phyloP scores from a whole-genome alignment of 2,113 vertebrate species.

The Otolemur garnettii region DNA sequence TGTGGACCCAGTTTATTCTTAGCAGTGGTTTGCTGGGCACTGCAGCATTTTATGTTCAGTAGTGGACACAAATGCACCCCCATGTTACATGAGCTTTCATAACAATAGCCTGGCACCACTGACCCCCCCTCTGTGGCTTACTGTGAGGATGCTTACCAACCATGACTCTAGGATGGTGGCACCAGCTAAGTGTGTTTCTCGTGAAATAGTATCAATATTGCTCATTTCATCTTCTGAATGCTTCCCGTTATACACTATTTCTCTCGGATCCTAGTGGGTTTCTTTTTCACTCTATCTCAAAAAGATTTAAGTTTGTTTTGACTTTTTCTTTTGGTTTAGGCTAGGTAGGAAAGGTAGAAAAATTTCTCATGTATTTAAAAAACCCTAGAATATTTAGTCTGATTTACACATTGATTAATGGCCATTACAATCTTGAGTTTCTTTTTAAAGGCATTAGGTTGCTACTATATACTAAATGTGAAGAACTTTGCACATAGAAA shows the following conservation, averaged over 20 bases:
- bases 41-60: constrained; percentile 28
- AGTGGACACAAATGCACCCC: not conserved
- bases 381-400: not conserved
- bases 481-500: not conserved
- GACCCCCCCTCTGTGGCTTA: not conserved
- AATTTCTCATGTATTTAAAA: constrained; percentile 24
- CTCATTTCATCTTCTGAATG: not conserved
- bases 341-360: not conserved
- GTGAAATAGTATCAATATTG: not conserved
- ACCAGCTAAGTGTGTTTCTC: constrained; percentile 38
- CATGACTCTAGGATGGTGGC: not conserved
- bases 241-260: not conserved
- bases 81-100: constrained; percentile 5
- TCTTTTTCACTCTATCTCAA: constrained; percentile 27
- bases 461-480: not conserved
- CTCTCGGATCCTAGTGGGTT: not conserved
- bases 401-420: constrained; percentile 23
- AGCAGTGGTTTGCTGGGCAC: constrained; percentile 28
- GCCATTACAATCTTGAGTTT: constrained; percentile 1
- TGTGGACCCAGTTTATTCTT: constrained; percentile 33
- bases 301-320: not conserved
- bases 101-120: not conserved
- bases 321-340: not conserved
- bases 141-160: not conserved
- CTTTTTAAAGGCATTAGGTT: not conserved